Base-by-base conservation (phyloP, 2,113 vertebrate genomes). In the Cathartes aura region DNA sequence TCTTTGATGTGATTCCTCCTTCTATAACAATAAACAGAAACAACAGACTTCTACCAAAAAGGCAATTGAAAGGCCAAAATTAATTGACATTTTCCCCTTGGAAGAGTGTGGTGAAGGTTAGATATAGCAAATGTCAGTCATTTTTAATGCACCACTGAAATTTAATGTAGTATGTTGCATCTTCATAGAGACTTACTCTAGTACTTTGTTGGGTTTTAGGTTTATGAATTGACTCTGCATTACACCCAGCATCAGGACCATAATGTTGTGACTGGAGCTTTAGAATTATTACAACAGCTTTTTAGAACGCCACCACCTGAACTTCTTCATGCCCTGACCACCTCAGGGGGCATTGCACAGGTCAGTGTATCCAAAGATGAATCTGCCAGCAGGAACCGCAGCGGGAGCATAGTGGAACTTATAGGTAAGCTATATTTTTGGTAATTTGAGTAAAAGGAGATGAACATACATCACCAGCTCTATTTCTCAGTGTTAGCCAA, bases 241-340 rank as follows among this genome's bases (percentile, higher is more conserved):
- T 99, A 99, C 96, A 99, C 99, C 1, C 99, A 99, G 93, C 99
- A 99, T 97, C 98, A 98, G 87, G 99, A 99, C 97, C 99, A 99
- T 94, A 99, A 99, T 6, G 99, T 99, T 79, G 99, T 99, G 83
- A 99, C 99, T 1, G 99, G 99, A 2, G 98, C 99, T 22, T 96
- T 99, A 95, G 99, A 99, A 84, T 98, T 99, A 79, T 95, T 99
- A 79, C 99, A 99, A 87, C 99, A 99, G 97, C 97, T 99, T 42
- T 99, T 99, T 58, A 98, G 99, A 82, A 99, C 99, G 0, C 99
- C 99, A 0, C 99, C 99, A 0, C 99, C 99, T 2, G 99, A 99
- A 75, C 99, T 99, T 10, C 98, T 99, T 24, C 98, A 99, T 42
- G 98, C 98, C 22, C 98, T 99, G 95, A 99, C 99, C 2, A 79